phyloP scores from a whole-genome alignment of 1,140 invertebrate species.

The Choristoneura fumiferana region DNA sequence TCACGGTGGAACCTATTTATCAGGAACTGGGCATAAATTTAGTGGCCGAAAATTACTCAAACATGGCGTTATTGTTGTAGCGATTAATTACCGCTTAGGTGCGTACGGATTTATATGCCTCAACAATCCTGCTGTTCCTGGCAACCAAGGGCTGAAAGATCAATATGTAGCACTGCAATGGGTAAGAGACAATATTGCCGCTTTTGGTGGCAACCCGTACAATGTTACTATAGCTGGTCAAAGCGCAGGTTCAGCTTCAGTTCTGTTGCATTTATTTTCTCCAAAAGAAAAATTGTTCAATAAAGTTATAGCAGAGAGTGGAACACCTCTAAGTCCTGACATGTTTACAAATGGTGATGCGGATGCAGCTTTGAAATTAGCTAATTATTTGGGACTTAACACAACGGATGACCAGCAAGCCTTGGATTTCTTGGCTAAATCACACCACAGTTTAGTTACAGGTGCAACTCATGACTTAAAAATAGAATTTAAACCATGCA shows the following conservation, averaged over 20 bases:
- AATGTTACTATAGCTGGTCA: slow-evolving; percentile 55
- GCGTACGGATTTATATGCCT: slow-evolving; percentile 21
- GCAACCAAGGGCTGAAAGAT: slow-evolving; percentile 82
- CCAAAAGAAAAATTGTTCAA: slow-evolving; percentile 29
- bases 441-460: slow-evolving; percentile 20
- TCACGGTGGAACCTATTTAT: slow-evolving; percentile 1
- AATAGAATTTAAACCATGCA: slow-evolving; percentile 31
- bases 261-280: slow-evolving; percentile 30
- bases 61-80: slow-evolving; percentile 16
- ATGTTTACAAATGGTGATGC: slow-evolving; percentile 26
- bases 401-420: slow-evolving; percentile 26
- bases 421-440: slow-evolving; percentile 25
- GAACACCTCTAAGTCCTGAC: slow-evolving; percentile 22
- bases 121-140: slow-evolving; percentile 65
- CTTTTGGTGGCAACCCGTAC: slow-evolving; percentile 81
- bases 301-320: slow-evolving; percentile 35
- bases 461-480: slow-evolving; percentile 7
- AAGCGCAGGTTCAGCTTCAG: neutral
- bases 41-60: neutral
- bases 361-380: slow-evolving; percentile 29
- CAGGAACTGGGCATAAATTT: neutral
- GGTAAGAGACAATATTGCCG: slow-evolving; percentile 79
- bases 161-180: slow-evolving; percentile 79
- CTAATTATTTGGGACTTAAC: slow-evolving; percentile 25
- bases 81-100: slow-evolving; percentile 18